Conservation (phyloP, 2,888 invertebrate species). For the Eupithecia insigniata region DNA sequence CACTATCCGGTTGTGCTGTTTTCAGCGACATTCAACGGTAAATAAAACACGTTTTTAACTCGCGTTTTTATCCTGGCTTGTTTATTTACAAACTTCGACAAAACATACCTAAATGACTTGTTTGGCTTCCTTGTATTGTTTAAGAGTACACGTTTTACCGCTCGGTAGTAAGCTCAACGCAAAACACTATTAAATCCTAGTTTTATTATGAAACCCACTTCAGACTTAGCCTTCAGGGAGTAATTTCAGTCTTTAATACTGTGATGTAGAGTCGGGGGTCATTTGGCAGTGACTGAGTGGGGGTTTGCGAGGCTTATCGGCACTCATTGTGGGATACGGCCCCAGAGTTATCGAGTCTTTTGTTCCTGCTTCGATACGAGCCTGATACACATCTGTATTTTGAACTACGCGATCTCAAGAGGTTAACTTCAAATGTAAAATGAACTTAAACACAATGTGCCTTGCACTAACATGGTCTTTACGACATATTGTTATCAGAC, state of each 20-base stretch:
- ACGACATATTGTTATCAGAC: slow-evolving; percentile 28
- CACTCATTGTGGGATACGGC: slow-evolving; percentile 62
- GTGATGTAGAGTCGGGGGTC: slow-evolving; percentile 25
- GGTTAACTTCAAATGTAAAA: slow-evolving; percentile 39
- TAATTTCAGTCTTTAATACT: slow-evolving; percentile 15
- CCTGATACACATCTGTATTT: slow-evolving; percentile 61
- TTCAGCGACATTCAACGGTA: slow-evolving; percentile 77
- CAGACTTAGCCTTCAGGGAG: background rate
- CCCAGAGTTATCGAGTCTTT: slow-evolving; percentile 63
- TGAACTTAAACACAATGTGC: background rate
- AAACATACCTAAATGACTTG: slow-evolving; percentile 47
- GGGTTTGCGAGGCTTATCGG: slow-evolving; percentile 69
- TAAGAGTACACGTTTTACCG: slow-evolving; percentile 57
- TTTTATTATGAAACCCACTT: slow-evolving; percentile 13
- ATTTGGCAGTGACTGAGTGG: slow-evolving; percentile 1
- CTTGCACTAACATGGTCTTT: background rate
- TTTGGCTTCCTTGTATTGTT: slow-evolving; percentile 62
- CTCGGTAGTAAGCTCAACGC: slow-evolving; percentile 55
- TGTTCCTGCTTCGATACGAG: slow-evolving; percentile 67
- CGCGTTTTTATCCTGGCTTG: slow-evolving; percentile 59
- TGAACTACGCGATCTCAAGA: slow-evolving; percentile 47
- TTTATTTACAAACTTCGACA: slow-evolving; percentile 71
- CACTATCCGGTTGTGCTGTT: slow-evolving; percentile 59
- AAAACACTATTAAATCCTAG: slow-evolving; percentile 41
- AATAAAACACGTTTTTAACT: slow-evolving; percentile 76